phyloP scores from a whole-genome alignment of 2,113 vertebrate genomes.

The Crotophaga sulcirostris region DNA sequence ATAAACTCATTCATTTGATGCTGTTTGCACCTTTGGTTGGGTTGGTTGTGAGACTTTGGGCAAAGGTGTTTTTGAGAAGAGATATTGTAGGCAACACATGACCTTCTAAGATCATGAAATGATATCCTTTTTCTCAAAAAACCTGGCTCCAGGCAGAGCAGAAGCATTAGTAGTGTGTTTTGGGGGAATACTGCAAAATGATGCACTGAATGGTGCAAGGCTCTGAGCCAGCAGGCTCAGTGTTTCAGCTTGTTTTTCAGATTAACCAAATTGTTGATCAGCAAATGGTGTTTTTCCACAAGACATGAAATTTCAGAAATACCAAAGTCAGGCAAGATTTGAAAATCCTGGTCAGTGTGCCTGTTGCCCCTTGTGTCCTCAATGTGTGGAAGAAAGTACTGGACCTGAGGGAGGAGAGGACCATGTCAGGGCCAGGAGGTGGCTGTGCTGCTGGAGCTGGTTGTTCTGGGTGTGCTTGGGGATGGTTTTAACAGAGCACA shows the following conservation, averaged over 20 bases:
- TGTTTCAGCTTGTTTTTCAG: neutral
- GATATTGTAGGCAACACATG: neutral
- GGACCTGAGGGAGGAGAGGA: neutral
- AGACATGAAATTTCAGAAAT: neutral
- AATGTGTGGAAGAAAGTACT: neutral
- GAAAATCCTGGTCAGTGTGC: rapidly evolving
- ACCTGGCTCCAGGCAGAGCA: neutral
- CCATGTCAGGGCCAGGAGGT: neutral
- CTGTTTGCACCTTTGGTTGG: neutral
- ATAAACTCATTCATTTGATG: neutral
- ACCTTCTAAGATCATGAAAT: neutral
- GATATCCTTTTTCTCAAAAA: neutral
- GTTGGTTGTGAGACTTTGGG: neutral
- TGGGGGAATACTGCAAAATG: neutral
- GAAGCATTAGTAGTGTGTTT: neutral
- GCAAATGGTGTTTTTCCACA: neutral
- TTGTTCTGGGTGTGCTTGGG: neutral
- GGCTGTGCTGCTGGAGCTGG: neutral
- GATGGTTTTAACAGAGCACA: neutral
- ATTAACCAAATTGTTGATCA: neutral
- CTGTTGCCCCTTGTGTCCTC: neutral
- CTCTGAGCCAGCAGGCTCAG: neutral
- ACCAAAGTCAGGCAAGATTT: neutral
- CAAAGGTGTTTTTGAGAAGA: neutral
- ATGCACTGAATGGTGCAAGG: neutral